Evolutionary conservation across 35 echinoderm and acorn worm genomes (phyloP), one percentile per base, ranked within the genome.

Genomic region (Eucidaris tribuloides): DNA sequence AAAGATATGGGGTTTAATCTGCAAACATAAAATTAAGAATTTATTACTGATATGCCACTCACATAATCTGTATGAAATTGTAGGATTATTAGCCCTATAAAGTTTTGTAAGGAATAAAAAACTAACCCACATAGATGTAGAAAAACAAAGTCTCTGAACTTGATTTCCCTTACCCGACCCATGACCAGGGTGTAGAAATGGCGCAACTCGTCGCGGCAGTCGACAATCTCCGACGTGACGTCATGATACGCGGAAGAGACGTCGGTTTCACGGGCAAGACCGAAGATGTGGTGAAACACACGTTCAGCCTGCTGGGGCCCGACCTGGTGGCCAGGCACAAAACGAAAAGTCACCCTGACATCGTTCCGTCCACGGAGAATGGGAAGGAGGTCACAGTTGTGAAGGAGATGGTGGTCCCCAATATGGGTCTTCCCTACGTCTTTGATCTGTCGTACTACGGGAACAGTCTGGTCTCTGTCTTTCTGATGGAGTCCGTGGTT

Each of bases 361-460:
- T 89, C 19, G 59, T 89, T 17, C 80, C 65, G 0, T 19, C 42
- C 20, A 60, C 71, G 4, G 37, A 40, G 15, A 78, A 40, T 24
- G 45, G 39, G 41, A 18, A 40, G 3, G 78, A 82, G 82, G 35
- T 49, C 2, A 55, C 36, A 20, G 58, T 76, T 43, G 15, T 76
- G 7, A 31, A 76, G 29, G 86, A 86, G 18, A 83, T 93, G 15
- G 61, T 99, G 30, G 65, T 90, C 1, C 96, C 96, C 30, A 88
- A 88, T 58, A 87, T 76, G 19, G 62, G 77, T 27, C 80, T 99
- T 17, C 96, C 96, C 1, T 46, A 83, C 32, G 79, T 99, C 44
- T 90, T 99, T 79, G 86, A 93, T 77, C 83, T 99, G 3, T 90
- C 82, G 40, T 99, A 99, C 90, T 99, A 99, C 63, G 71, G 44